Percentiles rank a stretch among this genome's conserved stretches.
These are phyloP conservation scores for Atherinosoma microstoma DNA, from an alignment of 2,797 vertebrate genomes.

Conservation along the genomic window DNA sequence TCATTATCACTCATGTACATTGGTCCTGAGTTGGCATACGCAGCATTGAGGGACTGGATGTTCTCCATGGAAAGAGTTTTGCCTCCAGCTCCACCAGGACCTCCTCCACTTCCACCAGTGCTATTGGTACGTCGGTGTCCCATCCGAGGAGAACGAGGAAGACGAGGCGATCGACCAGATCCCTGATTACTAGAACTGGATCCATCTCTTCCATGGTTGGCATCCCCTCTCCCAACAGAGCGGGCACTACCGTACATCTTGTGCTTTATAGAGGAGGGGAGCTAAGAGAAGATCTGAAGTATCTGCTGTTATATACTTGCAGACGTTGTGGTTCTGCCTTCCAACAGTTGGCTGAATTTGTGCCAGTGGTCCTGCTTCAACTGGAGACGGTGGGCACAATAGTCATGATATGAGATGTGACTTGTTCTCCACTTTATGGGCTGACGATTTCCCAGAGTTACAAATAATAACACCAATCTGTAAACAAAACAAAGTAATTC, in stretches of 20 bases:
- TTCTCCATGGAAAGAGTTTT: conserved; percentile 99
- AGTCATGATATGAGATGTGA: conserved; percentile 50
- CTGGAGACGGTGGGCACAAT: conserved; percentile 27
- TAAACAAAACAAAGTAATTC: conserved; percentile 49
- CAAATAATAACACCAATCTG: conserved; percentile 55
- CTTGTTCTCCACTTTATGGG: conserved; percentile 33
- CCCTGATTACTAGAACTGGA: conserved; percentile 85
- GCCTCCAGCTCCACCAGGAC: conserved; percentile 89
- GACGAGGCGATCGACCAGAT: conserved; percentile 93
- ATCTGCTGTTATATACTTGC: neutral
- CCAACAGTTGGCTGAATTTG: conserved; percentile 19
- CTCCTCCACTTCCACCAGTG: conserved; percentile 92
- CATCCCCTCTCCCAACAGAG: conserved; percentile 94
- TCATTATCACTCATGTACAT: conserved; percentile 98
- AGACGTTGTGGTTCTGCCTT: conserved; percentile 17
- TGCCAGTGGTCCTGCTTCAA: conserved; percentile 42
- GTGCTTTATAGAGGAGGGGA: conserved; percentile 32
- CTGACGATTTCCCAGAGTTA: conserved; percentile 16
- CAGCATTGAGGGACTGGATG: conserved; percentile 97
- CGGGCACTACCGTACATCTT: conserved; percentile 97
- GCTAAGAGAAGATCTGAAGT: conserved; percentile 28
- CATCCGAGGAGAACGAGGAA: conserved; percentile 95
- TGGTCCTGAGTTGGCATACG: conserved; percentile 95
- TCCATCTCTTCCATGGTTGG: conserved; percentile 87
- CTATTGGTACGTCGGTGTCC: conserved; percentile 98